Conservation (phyloP, 2,797 vertebrate species). For the Poliocrania exsul region DNA sequence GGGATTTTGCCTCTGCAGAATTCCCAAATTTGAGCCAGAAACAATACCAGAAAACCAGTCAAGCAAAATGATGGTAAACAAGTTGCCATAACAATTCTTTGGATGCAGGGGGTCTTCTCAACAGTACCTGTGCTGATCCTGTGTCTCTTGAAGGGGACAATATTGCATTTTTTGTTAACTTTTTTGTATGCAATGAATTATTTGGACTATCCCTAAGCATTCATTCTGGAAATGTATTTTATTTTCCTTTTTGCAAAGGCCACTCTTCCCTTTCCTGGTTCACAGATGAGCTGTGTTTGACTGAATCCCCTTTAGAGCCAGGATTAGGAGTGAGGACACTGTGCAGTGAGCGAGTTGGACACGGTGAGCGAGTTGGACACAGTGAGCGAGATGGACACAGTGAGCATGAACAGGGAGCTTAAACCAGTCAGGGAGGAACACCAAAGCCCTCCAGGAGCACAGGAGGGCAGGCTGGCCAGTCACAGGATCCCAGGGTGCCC, state of each 20-base stretch:
- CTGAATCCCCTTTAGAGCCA: not conserved
- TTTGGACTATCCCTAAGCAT: not conserved
- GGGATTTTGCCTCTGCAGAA: not conserved
- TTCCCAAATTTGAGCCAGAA: not conserved
- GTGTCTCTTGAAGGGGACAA: not conserved
- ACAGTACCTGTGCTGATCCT: not conserved
- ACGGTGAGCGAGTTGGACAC: rapidly evolving
- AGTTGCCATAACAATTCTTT: not conserved
- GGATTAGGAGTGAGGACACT: not conserved
- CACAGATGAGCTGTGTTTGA: not conserved
- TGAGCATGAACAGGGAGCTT: not conserved
- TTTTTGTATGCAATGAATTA: not conserved
- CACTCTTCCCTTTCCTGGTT: no score
- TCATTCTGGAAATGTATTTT: not conserved
- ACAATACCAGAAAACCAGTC: not conserved
- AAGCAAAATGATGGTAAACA: not conserved
- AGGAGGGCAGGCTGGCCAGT: not conserved
- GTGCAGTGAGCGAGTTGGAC: not conserved
- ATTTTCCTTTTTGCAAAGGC: not conserved
- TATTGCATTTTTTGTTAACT: not conserved
- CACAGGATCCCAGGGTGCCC: not conserved
- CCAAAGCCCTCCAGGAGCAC: not conserved
- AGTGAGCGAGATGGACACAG: not conserved
- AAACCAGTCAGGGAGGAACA: not conserved
- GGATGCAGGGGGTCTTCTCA: not conserved